Evolutionary conservation across 2,113 vertebrate genomes (phyloP).

Genomic region (Tyto alba): DNA sequence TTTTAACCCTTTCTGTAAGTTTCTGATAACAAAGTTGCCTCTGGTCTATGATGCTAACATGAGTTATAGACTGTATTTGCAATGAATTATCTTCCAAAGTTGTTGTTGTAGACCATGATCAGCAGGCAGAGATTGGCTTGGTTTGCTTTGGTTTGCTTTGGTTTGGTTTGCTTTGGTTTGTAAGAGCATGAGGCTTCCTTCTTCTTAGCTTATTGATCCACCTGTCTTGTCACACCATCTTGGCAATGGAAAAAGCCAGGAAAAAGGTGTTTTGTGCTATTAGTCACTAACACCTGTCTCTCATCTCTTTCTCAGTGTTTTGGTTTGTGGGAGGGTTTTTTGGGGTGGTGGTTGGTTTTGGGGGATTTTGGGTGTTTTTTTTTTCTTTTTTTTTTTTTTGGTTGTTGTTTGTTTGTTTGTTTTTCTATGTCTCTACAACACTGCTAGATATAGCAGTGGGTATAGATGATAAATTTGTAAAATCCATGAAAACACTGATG

Average conservation of each 20-base stretch:
- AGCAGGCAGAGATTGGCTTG: neutral
- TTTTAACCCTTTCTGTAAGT: neutral
- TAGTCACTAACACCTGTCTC: neutral
- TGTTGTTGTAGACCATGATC: neutral
- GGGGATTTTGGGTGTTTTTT: fast-evolving
- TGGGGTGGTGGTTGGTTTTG: neutral
- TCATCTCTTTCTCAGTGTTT: neutral
- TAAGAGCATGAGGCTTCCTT: neutral
- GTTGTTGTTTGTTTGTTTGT: too few species aligned
- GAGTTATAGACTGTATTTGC: neutral
- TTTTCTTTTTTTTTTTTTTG: too few species aligned
- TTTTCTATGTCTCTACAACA: neutral
- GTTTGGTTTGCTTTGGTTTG: neutral
- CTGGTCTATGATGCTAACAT: neutral
- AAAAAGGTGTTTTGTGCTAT: neutral
- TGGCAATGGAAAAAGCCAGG: neutral
- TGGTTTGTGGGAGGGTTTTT: neutral
- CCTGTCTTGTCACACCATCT: neutral
- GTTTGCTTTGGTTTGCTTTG: neutral
- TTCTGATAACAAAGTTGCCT: neutral
- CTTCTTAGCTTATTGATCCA: neutral
- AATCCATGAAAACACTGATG: neutral
- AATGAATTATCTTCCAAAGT: neutral
- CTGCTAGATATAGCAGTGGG: neutral
- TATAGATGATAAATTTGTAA: neutral